Evolutionary conservation across 2,113 vertebrate species (phyloP).

Genomic region (Sebastes fasciatus): DNA sequence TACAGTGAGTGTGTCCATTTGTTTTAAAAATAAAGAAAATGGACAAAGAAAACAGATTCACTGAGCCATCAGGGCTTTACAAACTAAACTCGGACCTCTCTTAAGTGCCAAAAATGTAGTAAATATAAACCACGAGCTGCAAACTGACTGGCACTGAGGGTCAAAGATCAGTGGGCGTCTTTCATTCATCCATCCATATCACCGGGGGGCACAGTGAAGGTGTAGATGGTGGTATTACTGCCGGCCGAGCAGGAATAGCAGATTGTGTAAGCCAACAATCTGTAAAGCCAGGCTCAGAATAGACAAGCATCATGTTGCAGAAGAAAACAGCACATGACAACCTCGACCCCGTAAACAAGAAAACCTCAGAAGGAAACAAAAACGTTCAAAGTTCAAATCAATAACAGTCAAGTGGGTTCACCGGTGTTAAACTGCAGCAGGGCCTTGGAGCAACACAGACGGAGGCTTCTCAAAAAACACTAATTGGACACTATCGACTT

Average conservation of each 20-base stretch:
- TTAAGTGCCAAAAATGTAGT: not conserved
- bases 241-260: constrained; percentile 51
- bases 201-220: constrained; percentile 23
- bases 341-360: constrained; percentile 20
- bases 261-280: constrained; percentile 55
- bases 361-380: constrained; percentile 1
- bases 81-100: not conserved
- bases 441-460: not conserved
- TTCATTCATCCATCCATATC: constrained; percentile 20
- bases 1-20: not conserved
- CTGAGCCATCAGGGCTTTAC: not conserved
- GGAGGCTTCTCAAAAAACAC: not conserved
- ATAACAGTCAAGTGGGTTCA: constrained; percentile 1
- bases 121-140: not conserved
- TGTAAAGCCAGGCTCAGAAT: constrained; percentile 76
- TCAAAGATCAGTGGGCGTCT: constrained; percentile 16
- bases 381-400: constrained; percentile 47
- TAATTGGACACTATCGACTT: not conserved
- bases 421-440: not conserved
- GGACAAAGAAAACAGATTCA: not conserved
- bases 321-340: constrained; percentile 66
- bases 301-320: constrained; percentile 77
- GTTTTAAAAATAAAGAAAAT: not conserved
- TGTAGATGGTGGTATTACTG: constrained; percentile 39
- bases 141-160: constrained; percentile 1